These are phyloP conservation scores for Carposina sasakii DNA, from an alignment of 1,140 invertebrate genomes.

Conservation along the genomic window DNA sequence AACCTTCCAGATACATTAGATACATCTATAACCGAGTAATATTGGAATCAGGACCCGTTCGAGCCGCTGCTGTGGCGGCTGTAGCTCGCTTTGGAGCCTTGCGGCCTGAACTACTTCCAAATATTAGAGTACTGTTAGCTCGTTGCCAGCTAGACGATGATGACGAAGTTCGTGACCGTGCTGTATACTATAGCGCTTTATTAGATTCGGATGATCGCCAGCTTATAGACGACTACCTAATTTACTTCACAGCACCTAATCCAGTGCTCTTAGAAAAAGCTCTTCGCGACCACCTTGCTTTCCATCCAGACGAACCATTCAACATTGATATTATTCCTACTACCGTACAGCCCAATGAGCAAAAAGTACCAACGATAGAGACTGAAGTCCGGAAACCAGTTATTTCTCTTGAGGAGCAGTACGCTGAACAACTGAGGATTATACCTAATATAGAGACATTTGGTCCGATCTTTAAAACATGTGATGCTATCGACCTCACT, in stretches of 20 bases:
- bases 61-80: conserved; percentile 96
- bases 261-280: conserved; percentile 91
- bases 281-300: conserved; percentile 82
- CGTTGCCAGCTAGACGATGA: conserved; percentile 96
- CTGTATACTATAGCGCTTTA: conserved; percentile 94
- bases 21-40: conserved; percentile 99
- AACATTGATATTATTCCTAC: conserved; percentile 92
- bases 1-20: conserved; percentile 95
- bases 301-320: conserved; percentile 83
- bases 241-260: conserved; percentile 81
- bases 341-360: conserved; percentile 64
- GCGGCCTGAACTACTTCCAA: conserved; percentile 90
- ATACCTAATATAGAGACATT: conserved; percentile 80
- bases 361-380: conserved; percentile 70
- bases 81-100: conserved; percentile 97
- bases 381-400: conserved; percentile 56
- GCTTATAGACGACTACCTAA: conserved; percentile 87
- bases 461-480: conserved; percentile 92
- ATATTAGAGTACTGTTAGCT: conserved; percentile 86
- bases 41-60: conserved; percentile 92
- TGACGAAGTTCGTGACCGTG: conserved; percentile 97
- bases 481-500: conserved; percentile 91
- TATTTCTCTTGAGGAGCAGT: conserved; percentile 87
- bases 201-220: conserved; percentile 76
- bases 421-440: conserved; percentile 84